phyloP scores from a whole-genome alignment of 92 coral and sea anemone species.

The Actinernus sp. region DNA sequence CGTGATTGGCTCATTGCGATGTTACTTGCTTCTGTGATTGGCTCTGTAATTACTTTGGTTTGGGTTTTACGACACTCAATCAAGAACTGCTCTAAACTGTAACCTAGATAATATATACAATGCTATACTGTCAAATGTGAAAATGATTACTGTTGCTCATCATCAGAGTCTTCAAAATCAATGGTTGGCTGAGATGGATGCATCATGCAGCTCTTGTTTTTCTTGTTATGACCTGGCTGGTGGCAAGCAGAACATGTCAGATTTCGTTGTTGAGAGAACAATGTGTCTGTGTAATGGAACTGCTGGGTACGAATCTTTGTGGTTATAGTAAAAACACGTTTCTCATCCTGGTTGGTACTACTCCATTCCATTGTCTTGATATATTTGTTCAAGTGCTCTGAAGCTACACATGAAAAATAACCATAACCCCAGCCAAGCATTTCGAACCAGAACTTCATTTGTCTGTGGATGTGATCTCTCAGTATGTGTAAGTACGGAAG shows the following conservation, averaged over 20 bases:
- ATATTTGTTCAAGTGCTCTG: conserved; percentile 34
- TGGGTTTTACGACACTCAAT: no score
- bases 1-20: no score
- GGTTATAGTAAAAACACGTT: conserved; percentile 5
- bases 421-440: conserved; percentile 57
- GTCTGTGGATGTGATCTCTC: conserved; percentile 22
- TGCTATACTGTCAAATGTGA: no score
- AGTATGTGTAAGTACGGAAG: conserved; percentile 30
- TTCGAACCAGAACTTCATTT: conserved; percentile 32
- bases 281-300: conserved; percentile 21
- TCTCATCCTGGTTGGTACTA: conserved; percentile 23
- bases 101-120: no score
- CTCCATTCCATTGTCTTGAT: conserved; percentile 49
- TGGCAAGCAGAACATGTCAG: conserved; percentile 30
- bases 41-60: no score
- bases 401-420: conserved; percentile 38
- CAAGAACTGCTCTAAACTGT: no score
- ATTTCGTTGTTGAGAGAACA: conserved; percentile 10
- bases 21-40: no score
- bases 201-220: conserved; percentile 34
- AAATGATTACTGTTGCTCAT: no score
- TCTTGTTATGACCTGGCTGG: conserved; percentile 33
- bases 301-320: conserved; percentile 25
- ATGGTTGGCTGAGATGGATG: conserved; percentile 39
- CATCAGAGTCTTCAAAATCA: conserved; percentile 22